Evolutionary conservation across 2,113 vertebrate species (phyloP).

Genomic region (Anthoscopus minutus): DNA sequence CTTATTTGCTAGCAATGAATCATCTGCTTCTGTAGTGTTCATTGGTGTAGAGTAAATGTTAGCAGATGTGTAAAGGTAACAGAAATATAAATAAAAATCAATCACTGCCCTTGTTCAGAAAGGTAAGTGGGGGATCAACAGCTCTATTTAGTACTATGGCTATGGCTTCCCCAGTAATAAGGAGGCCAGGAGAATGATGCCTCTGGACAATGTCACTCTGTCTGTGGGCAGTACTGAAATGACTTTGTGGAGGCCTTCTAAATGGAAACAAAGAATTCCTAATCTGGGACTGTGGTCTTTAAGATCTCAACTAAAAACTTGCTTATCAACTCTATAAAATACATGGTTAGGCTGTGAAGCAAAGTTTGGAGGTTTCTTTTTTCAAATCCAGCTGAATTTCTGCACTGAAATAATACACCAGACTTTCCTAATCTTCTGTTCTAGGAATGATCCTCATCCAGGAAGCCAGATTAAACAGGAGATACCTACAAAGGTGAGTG

Average conservation of each 20-base stretch:
- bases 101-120: neutral
- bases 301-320: neutral
- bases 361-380: neutral
- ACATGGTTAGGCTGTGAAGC: neutral
- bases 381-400: neutral
- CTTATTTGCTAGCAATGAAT: neutral
- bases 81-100: neutral
- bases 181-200: neutral
- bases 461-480: constrained; percentile 56
- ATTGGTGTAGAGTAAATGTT: neutral
- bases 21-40: neutral
- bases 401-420: neutral
- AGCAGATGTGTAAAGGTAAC: neutral
- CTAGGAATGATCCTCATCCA: constrained; percentile 67
- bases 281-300: neutral
- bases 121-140: neutral
- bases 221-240: no score
- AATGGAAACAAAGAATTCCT: neutral
- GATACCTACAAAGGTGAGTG: constrained; percentile 68
- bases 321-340: neutral
- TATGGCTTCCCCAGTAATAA: neutral
- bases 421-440: constrained; percentile 11
- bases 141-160: neutral
- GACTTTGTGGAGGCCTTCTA: neutral
- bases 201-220: neutral